Base-by-base conservation (phyloP, 30 jellyfish, hydroid and myxozoan genomes). In the Sanderia malayensis region DNA sequence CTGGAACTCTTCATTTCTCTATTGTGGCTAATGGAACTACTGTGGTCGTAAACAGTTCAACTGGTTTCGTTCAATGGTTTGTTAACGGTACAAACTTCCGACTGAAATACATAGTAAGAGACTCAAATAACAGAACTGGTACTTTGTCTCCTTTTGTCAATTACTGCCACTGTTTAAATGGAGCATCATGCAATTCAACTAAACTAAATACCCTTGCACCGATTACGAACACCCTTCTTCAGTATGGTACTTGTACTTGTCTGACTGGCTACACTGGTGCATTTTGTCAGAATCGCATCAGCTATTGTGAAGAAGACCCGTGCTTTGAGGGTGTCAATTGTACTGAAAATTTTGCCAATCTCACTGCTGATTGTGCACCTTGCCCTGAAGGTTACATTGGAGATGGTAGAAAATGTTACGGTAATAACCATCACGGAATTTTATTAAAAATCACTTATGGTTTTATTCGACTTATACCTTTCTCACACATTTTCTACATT, bases 321-420 rank as follows among this genome's bases (percentile, higher is more conserved):
- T 82, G 94, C 61, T 82, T 70, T 37, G 76, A 58, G 25, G 83
- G 81, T 2, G 86, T 70, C 74, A 82, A 70, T 41, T 82, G 94
- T 45, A 71, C 86, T 8, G 68, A 70, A 31, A 71, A 82, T 62
- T 44, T 24, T 20, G 62, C 77, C 0, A 2, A 70, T 20, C 24
- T 33, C 18, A 3, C 58, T 0, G 83, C 83, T 0, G 78, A 44
- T 21, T 83, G 95, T 55, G 95, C 59, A 21, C 61, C 88, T 18
- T 83, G 95, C 44, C 95, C 95, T 2, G 37, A 58, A 11, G 83
- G 85, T 1, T 71, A 45, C 31, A 41, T 24, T 28, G 95, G 95
- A 45, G 95, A 83, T 67, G 95, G 95, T 1, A 34, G 83, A 59
- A 83, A 83, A 30, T 82, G 94, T 31, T 70, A 24, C 46, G 94